Evolutionary conservation across 2,888 invertebrate genomes (phyloP).

Genomic region (Germaria angustata): DNA sequence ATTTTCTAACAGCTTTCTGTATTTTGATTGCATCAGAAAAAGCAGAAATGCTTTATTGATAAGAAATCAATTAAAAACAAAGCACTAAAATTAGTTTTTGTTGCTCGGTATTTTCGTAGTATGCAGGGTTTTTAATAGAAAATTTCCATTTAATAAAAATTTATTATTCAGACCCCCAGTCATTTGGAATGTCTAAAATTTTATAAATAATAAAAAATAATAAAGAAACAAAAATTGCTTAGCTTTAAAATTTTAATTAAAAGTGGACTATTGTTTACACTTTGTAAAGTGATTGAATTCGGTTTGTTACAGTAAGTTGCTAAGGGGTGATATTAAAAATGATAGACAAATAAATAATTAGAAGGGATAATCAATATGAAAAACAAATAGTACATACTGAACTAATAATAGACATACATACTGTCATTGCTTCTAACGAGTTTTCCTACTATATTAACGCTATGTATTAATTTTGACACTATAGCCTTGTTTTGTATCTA

Average conservation of each 20-base stretch:
- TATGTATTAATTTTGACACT: no score
- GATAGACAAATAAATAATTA: neutral
- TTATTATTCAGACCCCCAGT: constrained; percentile 23
- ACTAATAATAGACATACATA: no score
- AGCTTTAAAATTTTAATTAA: constrained; percentile 2
- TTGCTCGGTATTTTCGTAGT: neutral
- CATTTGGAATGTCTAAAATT: neutral
- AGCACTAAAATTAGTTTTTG: constrained; percentile 5
- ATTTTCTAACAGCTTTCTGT: constrained; percentile 23
- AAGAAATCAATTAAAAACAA: constrained; percentile 23
- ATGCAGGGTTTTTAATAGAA: constrained; percentile 9
- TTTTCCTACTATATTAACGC: no score
- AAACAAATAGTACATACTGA: no score
- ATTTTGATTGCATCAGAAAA: constrained; percentile 51
- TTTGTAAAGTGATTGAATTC: neutral
- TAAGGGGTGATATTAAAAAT: no score
- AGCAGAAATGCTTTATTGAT: constrained; percentile 21
- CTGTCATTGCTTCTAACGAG: no score
- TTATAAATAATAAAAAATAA: neutral
- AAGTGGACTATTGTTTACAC: neutral
- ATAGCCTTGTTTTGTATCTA: no score
- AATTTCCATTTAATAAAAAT: constrained; percentile 11
- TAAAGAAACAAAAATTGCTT: neutral
- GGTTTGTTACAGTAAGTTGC: neutral
- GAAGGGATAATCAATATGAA: neutral